phyloP scores from a whole-genome alignment of 2,888 invertebrate species.

The Polietes domitor region DNA sequence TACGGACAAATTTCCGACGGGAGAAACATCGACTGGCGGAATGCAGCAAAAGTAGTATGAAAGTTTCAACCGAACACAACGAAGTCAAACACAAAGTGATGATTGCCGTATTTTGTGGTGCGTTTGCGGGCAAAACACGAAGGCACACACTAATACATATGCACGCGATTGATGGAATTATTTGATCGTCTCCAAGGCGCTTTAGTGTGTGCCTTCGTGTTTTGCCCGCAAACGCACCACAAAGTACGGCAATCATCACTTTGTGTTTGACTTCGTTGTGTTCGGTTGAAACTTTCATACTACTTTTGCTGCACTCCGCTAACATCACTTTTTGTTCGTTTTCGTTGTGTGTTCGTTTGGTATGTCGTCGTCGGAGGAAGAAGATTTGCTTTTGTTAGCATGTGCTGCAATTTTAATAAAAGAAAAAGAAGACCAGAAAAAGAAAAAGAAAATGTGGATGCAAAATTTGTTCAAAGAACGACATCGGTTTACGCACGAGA shows the following conservation, averaged over 20 bases:
- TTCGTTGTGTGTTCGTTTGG: background rate
- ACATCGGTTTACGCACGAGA: constrained; percentile 21
- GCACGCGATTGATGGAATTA: no score
- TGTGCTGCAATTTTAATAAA: background rate
- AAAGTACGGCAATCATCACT: constrained; percentile 8
- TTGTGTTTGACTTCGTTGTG: constrained; percentile 17
- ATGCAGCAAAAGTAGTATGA: no score
- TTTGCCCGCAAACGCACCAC: constrained; percentile 7
- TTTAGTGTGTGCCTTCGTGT: no score
- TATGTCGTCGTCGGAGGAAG: background rate
- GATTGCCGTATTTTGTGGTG: no score
- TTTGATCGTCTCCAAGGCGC: no score
- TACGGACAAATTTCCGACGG: no score
- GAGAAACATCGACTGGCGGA: no score
- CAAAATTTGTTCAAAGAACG: background rate
- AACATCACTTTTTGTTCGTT: constrained; percentile 6
- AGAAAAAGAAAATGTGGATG: background rate
- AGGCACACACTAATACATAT: no score
- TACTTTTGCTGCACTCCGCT: constrained; percentile 2
- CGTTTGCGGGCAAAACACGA: no score
- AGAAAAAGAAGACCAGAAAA: background rate
- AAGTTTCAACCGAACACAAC: no score
- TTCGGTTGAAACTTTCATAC: background rate
- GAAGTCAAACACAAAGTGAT: no score
- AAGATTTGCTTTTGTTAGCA: background rate